A percentile compares a stretch with the other conserved stretches of the same genome.
Evolutionary conservation across 1,140 invertebrate genomes (phyloP).

Genomic region (Pseudomyrmex pallidus): DNA sequence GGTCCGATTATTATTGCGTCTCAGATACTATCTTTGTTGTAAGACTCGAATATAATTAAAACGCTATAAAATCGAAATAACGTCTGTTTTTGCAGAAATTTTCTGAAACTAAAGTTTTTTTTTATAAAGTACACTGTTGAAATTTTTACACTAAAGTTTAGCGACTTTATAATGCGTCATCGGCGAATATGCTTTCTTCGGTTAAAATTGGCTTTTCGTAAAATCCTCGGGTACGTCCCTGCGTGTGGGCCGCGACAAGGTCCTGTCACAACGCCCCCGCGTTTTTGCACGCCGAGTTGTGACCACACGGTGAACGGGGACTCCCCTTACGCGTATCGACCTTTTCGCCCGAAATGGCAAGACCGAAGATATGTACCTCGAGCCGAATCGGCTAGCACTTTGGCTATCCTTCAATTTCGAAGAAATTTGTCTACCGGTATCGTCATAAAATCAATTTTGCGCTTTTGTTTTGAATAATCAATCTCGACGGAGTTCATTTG

Average conservation of each 20-base stretch:
- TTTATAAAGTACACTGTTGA: too few relatives aligned
- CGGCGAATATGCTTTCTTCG: background rate
- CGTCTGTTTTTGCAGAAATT: background rate
- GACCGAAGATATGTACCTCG: slow-evolving; percentile 71
- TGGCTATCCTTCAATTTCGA: slow-evolving; percentile 54
- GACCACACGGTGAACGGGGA: slow-evolving; percentile 74
- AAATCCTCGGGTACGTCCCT: slow-evolving; percentile 77
- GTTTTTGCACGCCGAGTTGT: slow-evolving; percentile 67
- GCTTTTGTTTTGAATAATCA: background rate
- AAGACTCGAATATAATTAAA: slow-evolving; percentile 9
- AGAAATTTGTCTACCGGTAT: background rate
- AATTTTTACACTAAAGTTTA: background rate
- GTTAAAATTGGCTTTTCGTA: slow-evolving; percentile 64
- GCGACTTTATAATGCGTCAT: background rate
- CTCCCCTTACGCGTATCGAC: slow-evolving; percentile 75
- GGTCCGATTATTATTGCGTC: slow-evolving; percentile 2
- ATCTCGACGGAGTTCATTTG: too few relatives aligned
- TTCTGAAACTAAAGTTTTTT: too few relatives aligned
- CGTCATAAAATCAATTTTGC: background rate
- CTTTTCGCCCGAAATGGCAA: slow-evolving; percentile 81
- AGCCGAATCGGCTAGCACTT: slow-evolving; percentile 69
- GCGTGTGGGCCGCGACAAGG: slow-evolving; percentile 82
- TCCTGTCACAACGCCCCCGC: slow-evolving; percentile 81
- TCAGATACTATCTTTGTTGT: background rate
- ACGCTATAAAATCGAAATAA: background rate